Conservation (phyloP, 1,140 invertebrate genomes). For the Drosophila pseudoobscura region DNA sequence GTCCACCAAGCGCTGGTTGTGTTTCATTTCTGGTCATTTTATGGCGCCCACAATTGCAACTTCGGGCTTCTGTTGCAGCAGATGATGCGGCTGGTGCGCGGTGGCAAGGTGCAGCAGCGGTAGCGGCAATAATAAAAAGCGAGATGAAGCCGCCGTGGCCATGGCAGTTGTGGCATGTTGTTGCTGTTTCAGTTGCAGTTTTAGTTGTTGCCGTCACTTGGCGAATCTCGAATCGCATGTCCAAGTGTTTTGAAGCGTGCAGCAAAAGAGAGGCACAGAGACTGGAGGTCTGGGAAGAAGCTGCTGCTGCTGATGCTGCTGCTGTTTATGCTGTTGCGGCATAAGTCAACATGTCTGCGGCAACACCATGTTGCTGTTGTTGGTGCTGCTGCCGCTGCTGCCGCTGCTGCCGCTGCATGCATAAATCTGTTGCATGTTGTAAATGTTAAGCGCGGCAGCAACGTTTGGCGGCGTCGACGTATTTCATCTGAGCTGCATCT, state of each 20-base stretch:
- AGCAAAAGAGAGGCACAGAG: constrained; percentile 2
- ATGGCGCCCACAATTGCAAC: constrained; percentile 35
- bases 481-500: constrained; percentile 65
- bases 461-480: constrained; percentile 38
- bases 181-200: constrained; percentile 4
- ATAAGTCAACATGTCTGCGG: constrained; percentile 70
- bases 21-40: constrained; percentile 50
- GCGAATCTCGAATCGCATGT: constrained; percentile 64
- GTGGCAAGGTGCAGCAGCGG: constrained; percentile 34
- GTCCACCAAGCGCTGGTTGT: no score
- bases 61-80: constrained; percentile 14
- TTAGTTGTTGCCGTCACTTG: not conserved
- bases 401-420: constrained; percentile 58
- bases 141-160: constrained; percentile 14
- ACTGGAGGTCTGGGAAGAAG: constrained; percentile 7
- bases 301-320: constrained; percentile 16
- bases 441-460: constrained; percentile 72
- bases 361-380: constrained; percentile 63
- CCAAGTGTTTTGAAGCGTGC: constrained; percentile 65
- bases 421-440: constrained; percentile 79
- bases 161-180: not conserved
- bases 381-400: constrained; percentile 28
- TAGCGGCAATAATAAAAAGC: constrained; percentile 55
- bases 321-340: constrained; percentile 30
- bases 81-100: constrained; percentile 8